A percentile compares a stretch with the other conserved stretches of the same genome.
phyloP scores from a whole-genome alignment of 2,797 vertebrate genomes.

The Cirrhinus molitorella region DNA sequence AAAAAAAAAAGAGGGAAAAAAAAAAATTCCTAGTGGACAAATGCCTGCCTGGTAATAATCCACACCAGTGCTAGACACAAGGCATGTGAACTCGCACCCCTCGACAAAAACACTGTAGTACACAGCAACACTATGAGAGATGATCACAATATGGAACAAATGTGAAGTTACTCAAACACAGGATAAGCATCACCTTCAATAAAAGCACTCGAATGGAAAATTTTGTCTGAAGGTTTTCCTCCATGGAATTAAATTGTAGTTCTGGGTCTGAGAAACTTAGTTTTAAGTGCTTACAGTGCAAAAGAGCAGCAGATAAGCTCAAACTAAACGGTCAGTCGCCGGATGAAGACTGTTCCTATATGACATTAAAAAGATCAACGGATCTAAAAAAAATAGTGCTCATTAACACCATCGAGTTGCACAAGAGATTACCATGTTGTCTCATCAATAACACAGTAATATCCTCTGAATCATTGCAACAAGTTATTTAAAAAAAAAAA shows the following conservation, averaged over 20 bases:
- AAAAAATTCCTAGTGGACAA: constrained; percentile 58
- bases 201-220: constrained; percentile 4
- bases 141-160: constrained; percentile 18
- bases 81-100: neutral
- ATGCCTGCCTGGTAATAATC: constrained; percentile 51
- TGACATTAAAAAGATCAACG: constrained; percentile 43
- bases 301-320: constrained; percentile 46
- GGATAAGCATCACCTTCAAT: constrained; percentile 7
- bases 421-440: neutral
- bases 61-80: constrained; percentile 37
- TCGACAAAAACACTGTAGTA: neutral
- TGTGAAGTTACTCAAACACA: constrained; percentile 34
- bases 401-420: constrained; percentile 16
- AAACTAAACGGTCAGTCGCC: constrained; percentile 25
- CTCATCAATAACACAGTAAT: neutral
- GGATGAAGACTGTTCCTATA: neutral
- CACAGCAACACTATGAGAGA: constrained; percentile 26
- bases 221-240: neutral
- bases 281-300: constrained; percentile 46
- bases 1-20: neutral
- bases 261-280: neutral
- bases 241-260: neutral
- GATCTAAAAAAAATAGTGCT: constrained; percentile 27
- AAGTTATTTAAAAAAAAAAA: neutral
- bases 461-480: neutral